phyloP scores from a whole-genome alignment of 2,888 invertebrate genomes.

The Eurytoma adleriae region DNA sequence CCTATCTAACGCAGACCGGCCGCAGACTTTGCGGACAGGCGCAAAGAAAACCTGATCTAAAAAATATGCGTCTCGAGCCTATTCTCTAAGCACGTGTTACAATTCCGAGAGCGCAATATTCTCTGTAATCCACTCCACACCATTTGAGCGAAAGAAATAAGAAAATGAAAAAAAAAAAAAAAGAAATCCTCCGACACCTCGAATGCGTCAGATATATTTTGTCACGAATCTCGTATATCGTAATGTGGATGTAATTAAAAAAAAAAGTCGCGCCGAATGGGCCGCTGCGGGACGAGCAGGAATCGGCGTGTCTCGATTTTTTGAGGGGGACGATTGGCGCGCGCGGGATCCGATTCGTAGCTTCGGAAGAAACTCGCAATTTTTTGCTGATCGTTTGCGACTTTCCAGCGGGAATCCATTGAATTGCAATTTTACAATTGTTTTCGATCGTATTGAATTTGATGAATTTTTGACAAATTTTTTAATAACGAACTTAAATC shows the following conservation, averaged over 20 bases:
- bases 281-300: slow-evolving; percentile 35
- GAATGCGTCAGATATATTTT: slow-evolving; percentile 58
- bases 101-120: slow-evolving; percentile 34
- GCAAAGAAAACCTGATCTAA: slow-evolving; percentile 60
- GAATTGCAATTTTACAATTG: no score
- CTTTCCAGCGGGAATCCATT: no score
- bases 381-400: no score
- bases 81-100: slow-evolving; percentile 48
- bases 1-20: slow-evolving; percentile 70
- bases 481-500: no score
- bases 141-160: not conserved
- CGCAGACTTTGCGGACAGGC: slow-evolving; percentile 61
- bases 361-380: no score
- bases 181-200: slow-evolving; percentile 30
- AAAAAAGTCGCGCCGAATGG: slow-evolving; percentile 26
- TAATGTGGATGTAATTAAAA: slow-evolving; percentile 11
- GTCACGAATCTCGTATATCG: slow-evolving; percentile 51
- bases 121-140: slow-evolving; percentile 45
- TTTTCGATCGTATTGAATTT: no score
- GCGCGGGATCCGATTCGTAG: no score
- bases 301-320: slow-evolving; percentile 46
- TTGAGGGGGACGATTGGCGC: not conserved
- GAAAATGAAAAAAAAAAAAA: no score
- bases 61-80: slow-evolving; percentile 51
- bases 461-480: no score